Evolutionary conservation across 2,888 invertebrate genomes (phyloP).

Genomic region (Phorcus lineatus): DNA sequence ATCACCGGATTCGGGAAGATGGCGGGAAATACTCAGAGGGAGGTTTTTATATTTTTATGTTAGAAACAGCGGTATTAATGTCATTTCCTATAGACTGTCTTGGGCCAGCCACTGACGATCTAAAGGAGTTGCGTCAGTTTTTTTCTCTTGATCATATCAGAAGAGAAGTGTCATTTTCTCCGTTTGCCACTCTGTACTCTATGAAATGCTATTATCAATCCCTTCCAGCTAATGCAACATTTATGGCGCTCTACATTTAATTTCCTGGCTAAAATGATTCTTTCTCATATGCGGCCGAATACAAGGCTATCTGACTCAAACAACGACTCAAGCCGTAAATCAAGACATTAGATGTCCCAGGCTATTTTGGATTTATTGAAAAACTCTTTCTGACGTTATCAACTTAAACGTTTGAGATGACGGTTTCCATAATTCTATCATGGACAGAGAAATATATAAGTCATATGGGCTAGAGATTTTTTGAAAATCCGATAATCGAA

Average conservation of each 20-base stretch:
- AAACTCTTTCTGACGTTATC: too few relatives aligned
- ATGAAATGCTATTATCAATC: slow-evolving; percentile 23
- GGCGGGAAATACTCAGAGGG: slow-evolving; percentile 20
- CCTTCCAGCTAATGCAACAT: slow-evolving; percentile 17
- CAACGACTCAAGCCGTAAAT: slow-evolving; percentile 9
- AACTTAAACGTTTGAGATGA: too few relatives aligned
- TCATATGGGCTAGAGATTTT: too few relatives aligned
- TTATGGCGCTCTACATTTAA: slow-evolving; percentile 21
- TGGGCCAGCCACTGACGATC: background rate
- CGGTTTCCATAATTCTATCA: too few relatives aligned
- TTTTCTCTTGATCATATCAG: slow-evolving; percentile 9
- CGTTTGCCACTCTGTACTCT: background rate
- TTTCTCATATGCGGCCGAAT: slow-evolving; percentile 9
- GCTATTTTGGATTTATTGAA: background rate
- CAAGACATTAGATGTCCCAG: background rate
- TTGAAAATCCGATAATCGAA: too few relatives aligned
- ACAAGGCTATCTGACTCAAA: slow-evolving; percentile 12
- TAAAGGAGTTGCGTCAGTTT: slow-evolving; percentile 4
- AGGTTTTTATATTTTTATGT: slow-evolving; percentile 21
- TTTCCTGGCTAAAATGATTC: slow-evolving; percentile 25
- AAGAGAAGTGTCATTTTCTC: background rate
- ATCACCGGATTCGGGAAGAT: slow-evolving; percentile 20
- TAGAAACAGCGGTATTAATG: slow-evolving; percentile 22
- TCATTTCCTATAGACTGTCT: slow-evolving; percentile 16
- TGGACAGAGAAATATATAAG: too few relatives aligned